A percentile compares a stretch with the other conserved stretches of the same genome.
Conservation (phyloP, 2,797 vertebrate species). For the Orientallactaga sibirica region DNA sequence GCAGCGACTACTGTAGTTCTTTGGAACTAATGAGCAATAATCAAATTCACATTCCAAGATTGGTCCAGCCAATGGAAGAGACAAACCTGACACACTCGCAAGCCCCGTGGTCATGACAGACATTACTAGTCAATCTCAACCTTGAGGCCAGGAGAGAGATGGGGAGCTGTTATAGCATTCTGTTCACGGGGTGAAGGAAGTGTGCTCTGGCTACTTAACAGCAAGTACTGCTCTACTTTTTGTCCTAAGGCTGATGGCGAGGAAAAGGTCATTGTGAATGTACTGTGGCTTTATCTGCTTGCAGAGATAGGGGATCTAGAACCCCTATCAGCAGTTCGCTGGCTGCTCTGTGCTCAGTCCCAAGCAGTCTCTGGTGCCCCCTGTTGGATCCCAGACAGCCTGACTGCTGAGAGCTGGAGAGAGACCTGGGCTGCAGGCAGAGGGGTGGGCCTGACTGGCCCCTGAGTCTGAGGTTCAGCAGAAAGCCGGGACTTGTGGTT, state of each 20-base stretch:
- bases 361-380: conserved; percentile 76
- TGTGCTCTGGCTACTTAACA: neutral
- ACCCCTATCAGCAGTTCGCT: neutral
- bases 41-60: conserved; percentile 28
- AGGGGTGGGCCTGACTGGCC: neutral
- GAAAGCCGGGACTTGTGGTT: neutral
- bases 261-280: neutral
- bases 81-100: neutral
- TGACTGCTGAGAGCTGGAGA: neutral
- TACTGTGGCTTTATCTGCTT: neutral
- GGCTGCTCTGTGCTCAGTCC: neutral
- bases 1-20: neutral
- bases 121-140: conserved; percentile 61
- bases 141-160: neutral
- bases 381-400: conserved; percentile 53
- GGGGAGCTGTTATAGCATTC: neutral
- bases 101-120: conserved; percentile 25
- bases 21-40: neutral
- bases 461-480: neutral
- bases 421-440: neutral
- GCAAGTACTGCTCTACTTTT: neutral
- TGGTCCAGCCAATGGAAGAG: neutral
- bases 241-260: neutral
- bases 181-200: too few relatives aligned
- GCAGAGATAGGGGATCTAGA: neutral